A percentile compares a stretch with the other conserved stretches of the same genome.
These are phyloP conservation scores for Atherinomorus stipes DNA, from an alignment of 2,113 vertebrate species.

Conservation along the genomic window DNA sequence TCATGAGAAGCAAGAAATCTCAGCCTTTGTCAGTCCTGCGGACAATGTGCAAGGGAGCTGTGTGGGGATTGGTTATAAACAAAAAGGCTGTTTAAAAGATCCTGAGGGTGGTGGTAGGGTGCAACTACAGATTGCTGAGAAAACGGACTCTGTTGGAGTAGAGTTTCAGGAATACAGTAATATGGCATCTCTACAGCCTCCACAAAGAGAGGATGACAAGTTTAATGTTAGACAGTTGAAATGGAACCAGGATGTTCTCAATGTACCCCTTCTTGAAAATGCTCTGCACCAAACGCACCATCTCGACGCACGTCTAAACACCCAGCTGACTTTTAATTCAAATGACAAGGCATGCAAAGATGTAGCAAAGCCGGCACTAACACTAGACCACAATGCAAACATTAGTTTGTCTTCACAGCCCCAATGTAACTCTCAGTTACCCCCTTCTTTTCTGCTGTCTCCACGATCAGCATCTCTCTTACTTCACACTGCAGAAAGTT, in stretches of 20 bases:
- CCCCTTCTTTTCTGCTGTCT: background rate
- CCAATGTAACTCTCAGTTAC: background rate
- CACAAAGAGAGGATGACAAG: background rate
- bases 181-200: background rate
- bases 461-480: constrained; percentile 7
- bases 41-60: background rate
- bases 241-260: constrained; percentile 4
- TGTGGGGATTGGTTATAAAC: background rate
- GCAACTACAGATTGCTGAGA: constrained; percentile 10
- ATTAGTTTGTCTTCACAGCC: constrained; percentile 33
- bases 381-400: constrained; percentile 73
- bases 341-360: background rate
- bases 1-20: constrained; percentile 10
- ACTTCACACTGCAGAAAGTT: background rate
- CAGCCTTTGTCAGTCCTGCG: background rate
- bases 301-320: background rate
- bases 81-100: constrained; percentile 20
- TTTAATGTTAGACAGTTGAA: constrained; percentile 2
- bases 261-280: background rate
- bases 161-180: constrained; percentile 3
- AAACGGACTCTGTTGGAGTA: background rate
- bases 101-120: background rate
- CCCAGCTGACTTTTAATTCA: constrained; percentile 19
- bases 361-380: constrained; percentile 21
- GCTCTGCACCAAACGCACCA: constrained; percentile 2